A percentile compares a stretch with the other conserved stretches of the same genome.
Conservation (phyloP, 2,113 vertebrate species). For the Psilopogon haemacephalus region DNA sequence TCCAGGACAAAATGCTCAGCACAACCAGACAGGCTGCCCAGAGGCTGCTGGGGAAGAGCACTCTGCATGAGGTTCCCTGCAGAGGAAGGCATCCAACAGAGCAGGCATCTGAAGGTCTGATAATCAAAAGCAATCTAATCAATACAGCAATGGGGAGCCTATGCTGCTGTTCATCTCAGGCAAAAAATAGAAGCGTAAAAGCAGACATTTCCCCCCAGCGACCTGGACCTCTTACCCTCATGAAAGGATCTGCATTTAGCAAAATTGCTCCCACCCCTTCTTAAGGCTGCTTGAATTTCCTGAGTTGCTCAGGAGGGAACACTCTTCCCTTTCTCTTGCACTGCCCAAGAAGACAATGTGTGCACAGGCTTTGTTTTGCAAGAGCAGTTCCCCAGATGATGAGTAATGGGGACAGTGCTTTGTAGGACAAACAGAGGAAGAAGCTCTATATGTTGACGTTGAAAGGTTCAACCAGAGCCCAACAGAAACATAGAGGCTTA, state of each 20-base stretch:
- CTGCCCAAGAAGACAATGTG: background rate
- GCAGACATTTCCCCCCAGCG: background rate
- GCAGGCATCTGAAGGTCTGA: background rate
- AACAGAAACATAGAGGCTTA: background rate
- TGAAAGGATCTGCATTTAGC: background rate
- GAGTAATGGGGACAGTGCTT: rapidly evolving
- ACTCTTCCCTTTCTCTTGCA: background rate
- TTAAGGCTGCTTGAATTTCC: background rate
- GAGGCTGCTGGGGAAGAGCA: background rate
- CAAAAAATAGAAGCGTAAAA: background rate
- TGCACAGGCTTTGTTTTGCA: background rate
- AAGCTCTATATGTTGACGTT: background rate
- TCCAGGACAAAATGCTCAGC: background rate
- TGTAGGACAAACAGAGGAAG: background rate
- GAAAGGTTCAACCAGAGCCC: background rate
- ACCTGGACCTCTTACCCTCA: background rate
- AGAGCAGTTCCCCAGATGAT: background rate
- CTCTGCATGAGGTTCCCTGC: background rate
- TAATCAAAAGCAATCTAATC: background rate
- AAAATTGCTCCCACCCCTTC: background rate
- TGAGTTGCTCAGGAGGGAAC: background rate
- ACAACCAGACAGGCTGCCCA: background rate
- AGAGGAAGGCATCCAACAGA: background rate
- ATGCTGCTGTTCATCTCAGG: background rate
- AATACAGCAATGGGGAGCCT: background rate